Percentiles rank a stretch among this genome's conserved stretches.
Conservation (phyloP, 2,888 invertebrate genomes). For the Cryptophagus acutangulus region DNA sequence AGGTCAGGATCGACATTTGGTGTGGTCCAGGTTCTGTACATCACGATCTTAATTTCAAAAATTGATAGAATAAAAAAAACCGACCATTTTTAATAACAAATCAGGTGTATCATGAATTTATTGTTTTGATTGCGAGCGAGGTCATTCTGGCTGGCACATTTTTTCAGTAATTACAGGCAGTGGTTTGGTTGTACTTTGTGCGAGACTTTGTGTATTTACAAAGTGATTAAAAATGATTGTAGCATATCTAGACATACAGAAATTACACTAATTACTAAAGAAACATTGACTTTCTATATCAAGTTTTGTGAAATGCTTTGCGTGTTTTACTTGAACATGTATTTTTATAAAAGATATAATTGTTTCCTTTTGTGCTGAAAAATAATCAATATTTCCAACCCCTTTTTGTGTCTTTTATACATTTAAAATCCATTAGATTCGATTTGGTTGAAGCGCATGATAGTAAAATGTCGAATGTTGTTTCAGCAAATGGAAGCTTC, state of each 20-base stretch:
- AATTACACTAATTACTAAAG: slow-evolving; percentile 7
- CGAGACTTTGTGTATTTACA: not conserved
- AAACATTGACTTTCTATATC: slow-evolving; percentile 4
- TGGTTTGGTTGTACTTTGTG: not conserved
- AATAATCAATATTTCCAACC: slow-evolving; percentile 19
- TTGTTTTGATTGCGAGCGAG: too few species aligned
- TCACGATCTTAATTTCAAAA: slow-evolving; percentile 8
- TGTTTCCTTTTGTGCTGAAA: slow-evolving; percentile 21
- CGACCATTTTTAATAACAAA: too few species aligned
- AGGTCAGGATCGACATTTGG: slow-evolving; percentile 43
- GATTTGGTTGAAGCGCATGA: not conserved
- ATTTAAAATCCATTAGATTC: not conserved
- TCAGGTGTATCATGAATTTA: too few species aligned
- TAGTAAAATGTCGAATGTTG: slow-evolving; percentile 28
- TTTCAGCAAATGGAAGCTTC: slow-evolving; percentile 79
- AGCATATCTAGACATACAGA: not conserved
- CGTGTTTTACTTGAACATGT: slow-evolving; percentile 5
- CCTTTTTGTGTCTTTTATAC: not conserved
- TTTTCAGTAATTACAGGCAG: not conserved
- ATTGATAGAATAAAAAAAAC: too few species aligned
- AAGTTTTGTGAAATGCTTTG: slow-evolving; percentile 6
- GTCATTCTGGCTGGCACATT: too few species aligned
- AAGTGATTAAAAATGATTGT: not conserved
- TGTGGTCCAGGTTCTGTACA: slow-evolving; percentile 35
- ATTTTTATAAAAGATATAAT: slow-evolving; percentile 17